Evolutionary conservation across 2,113 vertebrate species (phyloP).

Genomic region (Eira barbara): DNA sequence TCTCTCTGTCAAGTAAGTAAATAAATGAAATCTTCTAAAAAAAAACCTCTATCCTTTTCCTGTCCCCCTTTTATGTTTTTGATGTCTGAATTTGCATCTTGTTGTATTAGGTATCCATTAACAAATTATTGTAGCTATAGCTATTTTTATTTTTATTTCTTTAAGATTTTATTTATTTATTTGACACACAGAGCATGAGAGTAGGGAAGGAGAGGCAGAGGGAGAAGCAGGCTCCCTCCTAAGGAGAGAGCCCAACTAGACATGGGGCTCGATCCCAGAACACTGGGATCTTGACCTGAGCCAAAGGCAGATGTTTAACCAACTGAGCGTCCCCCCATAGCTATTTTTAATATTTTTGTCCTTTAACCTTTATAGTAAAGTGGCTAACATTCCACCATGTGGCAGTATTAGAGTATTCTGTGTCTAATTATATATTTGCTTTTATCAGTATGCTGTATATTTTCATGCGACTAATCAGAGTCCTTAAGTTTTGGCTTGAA

Average conservation of each 20-base stretch:
- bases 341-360: background rate
- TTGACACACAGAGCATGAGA: background rate
- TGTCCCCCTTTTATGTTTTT: background rate
- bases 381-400: background rate
- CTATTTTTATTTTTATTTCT: background rate
- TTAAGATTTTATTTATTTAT: background rate
- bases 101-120: background rate
- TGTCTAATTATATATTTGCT: background rate
- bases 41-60: background rate
- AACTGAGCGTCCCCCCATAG: background rate
- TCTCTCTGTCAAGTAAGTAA: too few species aligned
- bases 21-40: too few species aligned
- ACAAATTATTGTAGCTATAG: background rate
- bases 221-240: background rate
- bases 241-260: background rate
- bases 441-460: background rate
- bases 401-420: background rate
- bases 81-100: background rate
- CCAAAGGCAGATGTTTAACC: background rate
- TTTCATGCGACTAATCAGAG: background rate
- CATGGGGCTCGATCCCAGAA: background rate
- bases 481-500: background rate
- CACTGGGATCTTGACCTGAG: background rate
- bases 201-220: background rate
- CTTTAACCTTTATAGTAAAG: background rate